Evolutionary conservation across 35 echinoderm and acorn worm genomes (phyloP), one percentile per base, ranked within the genome.

Genomic region (Apostichopus californicus): DNA sequence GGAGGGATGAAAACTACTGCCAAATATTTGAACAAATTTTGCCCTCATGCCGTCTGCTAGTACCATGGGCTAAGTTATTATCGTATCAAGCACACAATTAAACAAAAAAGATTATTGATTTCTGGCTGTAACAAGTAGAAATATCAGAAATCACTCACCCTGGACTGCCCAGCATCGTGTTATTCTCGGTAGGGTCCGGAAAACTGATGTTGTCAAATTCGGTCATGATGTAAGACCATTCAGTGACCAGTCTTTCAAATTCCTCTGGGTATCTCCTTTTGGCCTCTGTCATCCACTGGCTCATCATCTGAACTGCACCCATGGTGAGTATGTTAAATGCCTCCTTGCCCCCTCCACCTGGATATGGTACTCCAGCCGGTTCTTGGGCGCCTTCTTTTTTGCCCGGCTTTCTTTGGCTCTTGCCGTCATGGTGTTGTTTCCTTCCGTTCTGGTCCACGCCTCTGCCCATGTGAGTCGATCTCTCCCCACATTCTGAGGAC

Each of bases 301-400:
- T 34, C 80, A 83, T 83, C 80, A 83, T 83, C 80, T 55, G 80
- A 15, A 17, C 24, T 83, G 80, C 80, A 54, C 53, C 80, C n/a
- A 12, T 46, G 53, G 34, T 83, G 13, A 83, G 25, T 6, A n/a
- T 26, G 7, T 81, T 7, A 81, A 81, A 56, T 83, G 80, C 80
- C 9, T 83, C 80, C 55, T 83, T 18, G 2, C 5, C 46, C 5
- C 25, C 55, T 9, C 25, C 80, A 8, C 55, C 55, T 15, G 64
- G 64, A 28, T 1, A 1, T 28, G 34, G 34, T 46, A 46, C 34
- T 46, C 34, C 34, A 46, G 34, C 34, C 34, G 0, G 34, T 46
- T 46, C 34, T 9, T 68, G 64, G 64, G 64, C 64, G 18, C 64
- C 64, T 14, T 1, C 11, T 4, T 11, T 18, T 14, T 68, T 18